Conservation (phyloP, 2,797 vertebrate species). For the Malacoctenus gilli region DNA sequence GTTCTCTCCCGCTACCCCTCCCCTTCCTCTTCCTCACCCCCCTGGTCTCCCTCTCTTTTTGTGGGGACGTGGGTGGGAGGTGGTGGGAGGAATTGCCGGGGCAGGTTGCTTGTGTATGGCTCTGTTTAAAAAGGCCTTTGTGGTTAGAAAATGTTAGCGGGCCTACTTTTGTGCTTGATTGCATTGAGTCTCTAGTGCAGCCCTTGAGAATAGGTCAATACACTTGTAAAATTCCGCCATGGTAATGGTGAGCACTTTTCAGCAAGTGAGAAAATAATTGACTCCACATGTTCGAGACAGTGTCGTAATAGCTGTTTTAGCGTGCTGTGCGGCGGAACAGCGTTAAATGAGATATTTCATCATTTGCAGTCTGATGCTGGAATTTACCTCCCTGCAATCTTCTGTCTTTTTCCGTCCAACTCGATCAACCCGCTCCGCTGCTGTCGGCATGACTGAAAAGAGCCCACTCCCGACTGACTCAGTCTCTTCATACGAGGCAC, state of each 20-base stretch:
- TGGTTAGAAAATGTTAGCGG: constrained; percentile 71
- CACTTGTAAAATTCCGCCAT: constrained; percentile 76
- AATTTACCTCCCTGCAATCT: background rate
- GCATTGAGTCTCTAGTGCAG: constrained; percentile 69
- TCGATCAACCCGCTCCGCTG: too few species aligned
- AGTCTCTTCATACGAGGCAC: too few species aligned
- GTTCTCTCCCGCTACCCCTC: constrained; percentile 29
- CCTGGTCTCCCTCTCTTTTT: too few species aligned
- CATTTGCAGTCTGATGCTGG: constrained; percentile 21
- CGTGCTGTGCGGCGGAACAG: constrained; percentile 35
- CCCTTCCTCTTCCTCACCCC: constrained; percentile 46
- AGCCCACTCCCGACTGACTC: background rate
- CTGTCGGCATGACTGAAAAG: constrained; percentile 1
- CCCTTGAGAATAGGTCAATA: constrained; percentile 77
- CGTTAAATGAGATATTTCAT: constrained; percentile 48
- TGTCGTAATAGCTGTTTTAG: constrained; percentile 64
- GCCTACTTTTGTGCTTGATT: constrained; percentile 76
- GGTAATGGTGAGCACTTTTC: constrained; percentile 72
- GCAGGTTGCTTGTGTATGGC: constrained; percentile 52
- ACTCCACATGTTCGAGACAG: constrained; percentile 71
- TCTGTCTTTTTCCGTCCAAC: background rate
- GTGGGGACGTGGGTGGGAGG: constrained; percentile 32
- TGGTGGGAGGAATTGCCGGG: constrained; percentile 31
- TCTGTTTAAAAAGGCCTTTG: constrained; percentile 75
- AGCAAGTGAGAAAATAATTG: constrained; percentile 78